Evolutionary conservation across 2,797 vertebrate species (phyloP), one percentile per base, ranked within the genome.

Genomic region (Chiroxiphia lanceolata): DNA sequence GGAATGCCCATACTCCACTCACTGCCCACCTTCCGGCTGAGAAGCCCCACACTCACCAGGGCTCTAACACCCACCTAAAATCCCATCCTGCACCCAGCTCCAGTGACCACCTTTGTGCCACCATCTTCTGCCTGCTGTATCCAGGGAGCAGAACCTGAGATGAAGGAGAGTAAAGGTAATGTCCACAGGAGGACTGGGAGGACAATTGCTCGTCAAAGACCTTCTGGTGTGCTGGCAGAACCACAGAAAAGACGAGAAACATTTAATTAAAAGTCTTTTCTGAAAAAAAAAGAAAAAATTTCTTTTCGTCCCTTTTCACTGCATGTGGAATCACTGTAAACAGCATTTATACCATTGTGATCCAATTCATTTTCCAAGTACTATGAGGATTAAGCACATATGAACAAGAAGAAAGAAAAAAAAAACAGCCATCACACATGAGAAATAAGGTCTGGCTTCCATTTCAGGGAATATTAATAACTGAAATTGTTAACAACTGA

Each of bases 381-480:
- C 25, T 38, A 25, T 11, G 77, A 50, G 51, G 31, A 87, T 83
- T 36, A 71, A 63, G 59, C 63, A 92, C 18, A 25, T 18, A 29
- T 2, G n/a, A 82, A 83, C 13, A 48, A 80, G 63, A 85, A 27
- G 11, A 22, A 42, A 44, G n/a, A 51, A 60, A 64, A 69, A 54
- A 64, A 76, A 56, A 50, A 31, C 47, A 51, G 38, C 40, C 47
- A 64, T 34, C 19, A 67, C 44, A 54, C 29, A 29, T 9, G 31
- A 91, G 54, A 89, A 95, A 50, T 59, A 81, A 89, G n/a, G 33
- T 31, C 64, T 91, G 44, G 47, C 70, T 93, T 90, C 69, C 59
- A 64, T 90, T 94, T 92, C 61, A 90, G 54, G 67, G 51, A 87
- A 54, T 65, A 90, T 83, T 82, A 90, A 77, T 84, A 84, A 75